Conservation (phyloP, 2,113 vertebrate genomes). For the Serilophus lunatus region DNA sequence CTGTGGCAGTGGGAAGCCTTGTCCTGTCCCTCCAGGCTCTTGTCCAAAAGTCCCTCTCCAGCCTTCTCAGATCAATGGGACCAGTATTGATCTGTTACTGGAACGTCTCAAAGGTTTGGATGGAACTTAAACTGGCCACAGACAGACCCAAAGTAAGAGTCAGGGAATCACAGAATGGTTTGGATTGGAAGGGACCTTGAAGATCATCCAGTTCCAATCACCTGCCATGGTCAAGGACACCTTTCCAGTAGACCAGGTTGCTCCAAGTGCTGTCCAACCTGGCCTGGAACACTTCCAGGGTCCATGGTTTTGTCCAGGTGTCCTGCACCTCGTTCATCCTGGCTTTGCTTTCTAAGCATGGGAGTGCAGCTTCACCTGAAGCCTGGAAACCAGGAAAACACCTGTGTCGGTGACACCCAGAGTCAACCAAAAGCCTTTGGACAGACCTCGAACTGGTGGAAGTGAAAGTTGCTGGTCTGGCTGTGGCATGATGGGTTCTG, state of each 20-base stretch:
- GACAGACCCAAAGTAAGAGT: neutral
- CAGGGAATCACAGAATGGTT: neutral
- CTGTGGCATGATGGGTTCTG: neutral
- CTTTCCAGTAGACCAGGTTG: neutral
- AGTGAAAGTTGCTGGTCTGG: neutral
- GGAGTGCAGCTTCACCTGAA: neutral
- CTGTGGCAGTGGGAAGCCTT: neutral
- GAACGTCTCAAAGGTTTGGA: neutral
- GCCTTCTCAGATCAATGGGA: neutral
- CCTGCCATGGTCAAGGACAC: neutral
- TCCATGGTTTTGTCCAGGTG: accelerated
- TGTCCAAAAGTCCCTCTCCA: neutral
- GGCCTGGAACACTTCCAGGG: neutral
- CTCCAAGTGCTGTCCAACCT: neutral
- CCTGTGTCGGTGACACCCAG: neutral
- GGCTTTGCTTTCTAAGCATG: neutral
- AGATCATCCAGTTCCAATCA: neutral
- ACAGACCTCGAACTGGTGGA: neutral
- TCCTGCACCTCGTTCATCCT: neutral
- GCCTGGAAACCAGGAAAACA: neutral
- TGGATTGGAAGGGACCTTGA: neutral
- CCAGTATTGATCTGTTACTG: too few species aligned
- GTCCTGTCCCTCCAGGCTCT: neutral
- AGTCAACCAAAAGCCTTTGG: neutral
- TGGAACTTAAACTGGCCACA: neutral